These are phyloP conservation scores for Genyomyrus donnyi DNA, from an alignment of 2,113 vertebrate species.

Conservation along the genomic window DNA sequence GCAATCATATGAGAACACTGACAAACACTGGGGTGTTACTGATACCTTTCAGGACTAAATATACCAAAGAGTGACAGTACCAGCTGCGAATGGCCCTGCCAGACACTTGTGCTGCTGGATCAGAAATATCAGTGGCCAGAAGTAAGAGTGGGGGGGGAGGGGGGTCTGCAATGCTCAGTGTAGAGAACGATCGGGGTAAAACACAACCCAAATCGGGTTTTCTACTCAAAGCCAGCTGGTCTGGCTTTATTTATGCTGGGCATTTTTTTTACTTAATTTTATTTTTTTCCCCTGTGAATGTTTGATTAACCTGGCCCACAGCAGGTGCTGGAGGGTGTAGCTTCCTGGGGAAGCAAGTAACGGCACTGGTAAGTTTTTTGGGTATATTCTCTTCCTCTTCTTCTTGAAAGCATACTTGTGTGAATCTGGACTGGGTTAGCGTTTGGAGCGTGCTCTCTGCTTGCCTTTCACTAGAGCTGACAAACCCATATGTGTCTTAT, in stretches of 20 bases:
- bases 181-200: slow-evolving; percentile 75
- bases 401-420: slow-evolving; percentile 33
- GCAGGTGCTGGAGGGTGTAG: slow-evolving; percentile 85
- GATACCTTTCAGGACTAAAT: slow-evolving; percentile 94
- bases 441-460: not conserved
- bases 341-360: slow-evolving; percentile 89
- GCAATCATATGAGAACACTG: slow-evolving; percentile 66
- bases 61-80: slow-evolving; percentile 80
- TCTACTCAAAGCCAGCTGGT: slow-evolving; percentile 99
- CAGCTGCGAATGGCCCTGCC: slow-evolving; percentile 80
- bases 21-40: slow-evolving; percentile 86
- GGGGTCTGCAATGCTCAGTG: slow-evolving; percentile 69
- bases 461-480: not conserved
- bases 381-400: slow-evolving; percentile 33
- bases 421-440: slow-evolving; percentile 28
- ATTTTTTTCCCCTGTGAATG: slow-evolving; percentile 48
- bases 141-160: slow-evolving; percentile 58
- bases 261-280: slow-evolving; percentile 46
- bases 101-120: slow-evolving; percentile 72
- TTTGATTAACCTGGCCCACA: slow-evolving; percentile 78
- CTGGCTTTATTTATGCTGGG: slow-evolving; percentile 88
- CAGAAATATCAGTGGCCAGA: slow-evolving; percentile 70
- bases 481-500: not conserved
- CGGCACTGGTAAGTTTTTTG: slow-evolving; percentile 87
- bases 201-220: slow-evolving; percentile 81